phyloP scores from a whole-genome alignment of 2,888 invertebrate species.

The Tribolium freemani region DNA sequence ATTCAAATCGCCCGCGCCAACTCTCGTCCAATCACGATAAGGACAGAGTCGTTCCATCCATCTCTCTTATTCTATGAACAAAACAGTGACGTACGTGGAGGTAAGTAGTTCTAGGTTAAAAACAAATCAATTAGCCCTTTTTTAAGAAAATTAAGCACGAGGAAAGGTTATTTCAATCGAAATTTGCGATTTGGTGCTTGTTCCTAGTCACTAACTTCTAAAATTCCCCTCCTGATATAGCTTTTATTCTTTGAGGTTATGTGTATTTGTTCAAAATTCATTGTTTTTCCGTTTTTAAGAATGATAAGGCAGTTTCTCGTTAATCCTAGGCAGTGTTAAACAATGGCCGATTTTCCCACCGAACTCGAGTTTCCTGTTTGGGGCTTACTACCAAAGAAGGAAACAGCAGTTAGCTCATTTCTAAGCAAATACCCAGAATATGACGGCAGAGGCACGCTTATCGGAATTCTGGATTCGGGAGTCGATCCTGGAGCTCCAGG shows the following conservation, averaged over 20 bases:
- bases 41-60: too few relatives aligned
- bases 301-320: slow-evolving; percentile 26
- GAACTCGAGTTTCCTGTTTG: slow-evolving; percentile 79
- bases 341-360: slow-evolving; percentile 21
- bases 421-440: slow-evolving; percentile 89
- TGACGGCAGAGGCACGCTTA: slow-evolving; percentile 92
- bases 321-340: slow-evolving; percentile 12
- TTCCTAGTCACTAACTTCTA: neutral
- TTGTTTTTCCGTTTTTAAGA: slow-evolving; percentile 22
- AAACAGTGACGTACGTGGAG: slow-evolving; percentile 31
- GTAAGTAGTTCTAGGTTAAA: neutral
- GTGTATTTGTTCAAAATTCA: neutral
- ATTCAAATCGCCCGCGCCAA: too few relatives aligned
- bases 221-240: neutral
- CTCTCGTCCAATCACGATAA: too few relatives aligned
- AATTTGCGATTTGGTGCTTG: neutral
- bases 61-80: neutral
- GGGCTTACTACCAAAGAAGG: slow-evolving; percentile 93
- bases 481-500: slow-evolving; percentile 97
- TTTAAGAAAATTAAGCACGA: neutral
- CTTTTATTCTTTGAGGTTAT: slow-evolving; percentile 19
- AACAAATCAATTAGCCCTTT: neutral
- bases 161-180: neutral
- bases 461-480: slow-evolving; percentile 98
- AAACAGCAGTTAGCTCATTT: slow-evolving; percentile 92